phyloP scores from a whole-genome alignment of 2,113 vertebrate genomes.

The Arenaria interpres region DNA sequence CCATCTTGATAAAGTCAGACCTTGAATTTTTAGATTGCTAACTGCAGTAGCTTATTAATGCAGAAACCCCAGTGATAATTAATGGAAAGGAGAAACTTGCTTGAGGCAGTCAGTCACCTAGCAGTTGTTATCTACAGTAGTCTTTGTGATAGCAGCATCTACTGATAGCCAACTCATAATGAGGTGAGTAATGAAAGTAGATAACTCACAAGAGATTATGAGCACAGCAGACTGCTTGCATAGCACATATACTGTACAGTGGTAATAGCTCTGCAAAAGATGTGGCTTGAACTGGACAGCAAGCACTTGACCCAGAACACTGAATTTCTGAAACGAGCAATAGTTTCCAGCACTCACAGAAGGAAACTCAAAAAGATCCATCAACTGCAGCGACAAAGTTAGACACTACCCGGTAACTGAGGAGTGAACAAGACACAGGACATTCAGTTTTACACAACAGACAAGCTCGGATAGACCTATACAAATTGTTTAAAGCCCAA shows the following conservation, averaged over 20 bases:
- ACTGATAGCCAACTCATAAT: neutral
- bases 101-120: neutral
- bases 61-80: neutral
- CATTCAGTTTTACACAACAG: neutral
- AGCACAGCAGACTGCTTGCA: neutral
- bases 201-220: neutral
- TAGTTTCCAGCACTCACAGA: neutral
- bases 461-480: neutral
- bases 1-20: neutral
- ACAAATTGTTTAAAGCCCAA: neutral
- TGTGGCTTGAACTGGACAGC: neutral
- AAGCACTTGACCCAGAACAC: neutral
- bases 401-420: neutral
- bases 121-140: neutral
- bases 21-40: neutral
- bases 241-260: neutral
- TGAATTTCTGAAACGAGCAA: neutral
- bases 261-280: neutral
- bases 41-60: neutral
- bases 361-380: neutral
- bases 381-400: neutral
- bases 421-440: neutral
- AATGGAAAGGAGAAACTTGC: neutral
- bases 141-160: neutral
- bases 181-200: neutral